A percentile compares a stretch with the other conserved stretches of the same genome.
These are phyloP conservation scores for Thalassarche chlororhynchos DNA, from an alignment of 2,113 vertebrate genomes.

Conservation along the genomic window DNA sequence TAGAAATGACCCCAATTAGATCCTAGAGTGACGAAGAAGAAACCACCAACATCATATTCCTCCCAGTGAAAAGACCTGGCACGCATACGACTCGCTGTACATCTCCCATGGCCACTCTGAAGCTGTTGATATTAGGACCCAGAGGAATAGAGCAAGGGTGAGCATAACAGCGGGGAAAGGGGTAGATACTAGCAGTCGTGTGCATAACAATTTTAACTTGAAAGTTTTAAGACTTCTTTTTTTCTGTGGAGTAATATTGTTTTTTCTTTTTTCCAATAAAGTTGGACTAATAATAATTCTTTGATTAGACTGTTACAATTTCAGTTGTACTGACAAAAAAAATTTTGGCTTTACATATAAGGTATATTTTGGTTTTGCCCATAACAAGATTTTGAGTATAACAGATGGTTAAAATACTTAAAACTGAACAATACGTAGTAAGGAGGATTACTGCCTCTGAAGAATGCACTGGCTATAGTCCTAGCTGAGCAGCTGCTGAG, in stretches of 20 bases:
- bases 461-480: background rate
- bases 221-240: background rate
- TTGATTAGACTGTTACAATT: background rate
- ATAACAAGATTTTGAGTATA: background rate
- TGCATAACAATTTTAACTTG: background rate
- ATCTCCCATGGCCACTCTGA: background rate
- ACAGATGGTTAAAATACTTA: background rate
- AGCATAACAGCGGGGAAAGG: background rate
- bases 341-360: background rate
- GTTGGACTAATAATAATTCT: background rate
- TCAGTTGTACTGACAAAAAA: background rate
- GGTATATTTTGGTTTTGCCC: background rate
- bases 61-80: background rate
- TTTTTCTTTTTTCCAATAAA: background rate
- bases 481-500: background rate
- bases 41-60: background rate
- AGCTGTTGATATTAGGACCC: background rate
- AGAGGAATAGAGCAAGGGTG: background rate
- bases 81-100: accelerated
- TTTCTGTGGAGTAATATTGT: background rate
- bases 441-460: background rate
- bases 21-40: background rate
- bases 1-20: background rate
- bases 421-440: background rate
- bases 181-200: background rate